A percentile compares a stretch with the other conserved stretches of the same genome.
phyloP scores from a whole-genome alignment of 2,113 vertebrate species.

The Oreochromis aureus region DNA sequence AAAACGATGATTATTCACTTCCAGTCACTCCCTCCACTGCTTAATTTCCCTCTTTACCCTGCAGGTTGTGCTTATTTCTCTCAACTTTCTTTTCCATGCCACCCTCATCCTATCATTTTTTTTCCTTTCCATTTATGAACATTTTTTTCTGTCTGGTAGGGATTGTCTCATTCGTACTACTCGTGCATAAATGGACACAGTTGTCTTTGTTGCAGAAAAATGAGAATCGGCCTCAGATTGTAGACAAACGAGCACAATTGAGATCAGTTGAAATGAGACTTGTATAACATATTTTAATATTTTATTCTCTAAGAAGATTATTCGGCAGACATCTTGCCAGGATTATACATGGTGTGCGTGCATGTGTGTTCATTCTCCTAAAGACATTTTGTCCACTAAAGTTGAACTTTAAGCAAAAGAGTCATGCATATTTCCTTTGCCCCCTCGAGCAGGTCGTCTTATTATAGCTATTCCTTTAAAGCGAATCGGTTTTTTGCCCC shows the following conservation, averaged over 20 bases:
- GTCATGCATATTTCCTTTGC: not conserved
- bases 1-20: not conserved
- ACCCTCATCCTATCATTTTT: not conserved
- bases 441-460: not conserved
- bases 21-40: not conserved
- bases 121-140: not conserved
- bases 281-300: not conserved
- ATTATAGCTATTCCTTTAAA: not conserved
- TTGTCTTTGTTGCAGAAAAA: not conserved
- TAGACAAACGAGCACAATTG: not conserved
- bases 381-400: not conserved
- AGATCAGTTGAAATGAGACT: not conserved
- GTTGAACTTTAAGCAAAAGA: not conserved
- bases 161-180: not conserved
- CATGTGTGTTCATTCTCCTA: not conserved
- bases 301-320: not conserved
- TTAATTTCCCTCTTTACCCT: not conserved
- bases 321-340: not conserved
- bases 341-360: not conserved
- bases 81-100: not conserved
- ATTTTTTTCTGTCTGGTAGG: not conserved
- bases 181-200: not conserved
- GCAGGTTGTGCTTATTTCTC: not conserved
- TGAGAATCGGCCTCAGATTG: not conserved
- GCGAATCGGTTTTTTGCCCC: not conserved